Evolutionary conservation across 2,888 invertebrate genomes (phyloP), one percentile per base, ranked within the genome.

Genomic region (Drosophila monieri): DNA sequence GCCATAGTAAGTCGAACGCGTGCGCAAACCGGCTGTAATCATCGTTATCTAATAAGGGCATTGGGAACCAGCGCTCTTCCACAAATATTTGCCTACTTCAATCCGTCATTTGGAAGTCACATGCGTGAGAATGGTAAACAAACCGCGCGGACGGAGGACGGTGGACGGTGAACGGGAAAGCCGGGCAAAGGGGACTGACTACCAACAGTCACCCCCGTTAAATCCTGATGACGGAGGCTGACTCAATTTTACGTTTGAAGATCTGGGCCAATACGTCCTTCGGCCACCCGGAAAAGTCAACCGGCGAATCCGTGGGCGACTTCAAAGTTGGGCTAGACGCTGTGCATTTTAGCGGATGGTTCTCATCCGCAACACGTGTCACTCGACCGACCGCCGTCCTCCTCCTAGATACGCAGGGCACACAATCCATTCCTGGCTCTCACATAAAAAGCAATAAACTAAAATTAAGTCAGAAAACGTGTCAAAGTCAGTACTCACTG

Each of bases 51-150:
- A 89, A 88, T 81, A 76, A 80, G 80, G 78, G 69, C 66, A 76
- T 68, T 72, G 46, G 57, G 60, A 78, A 80, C 70, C 80, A 74
- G 84, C 81, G 89, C 81, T 81, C 86, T 70, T 84, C 77, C 76
- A 69, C 86, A 90, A 90, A 90, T 88, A 91, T 90, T 90, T 90
- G 85, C 87, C 88, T 86, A 89, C 88, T 90, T 89, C 90, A 91
- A 90, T 90, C 90, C 90, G 90, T 90, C 90, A 91, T 91, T 91
- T 90, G 90, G 90, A 90, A 90, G 90, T 91, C 90, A 90, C 90
- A 89, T 89, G 90, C 91, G 90, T 90, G 91, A 90, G 90, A 90
- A 90, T 83, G 88, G 90, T 89, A 90, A 90, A 90, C 90, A 90
- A 81, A 58, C 49, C 52, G 47, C 35, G 18, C 12, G 51, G 14